Base-by-base conservation (phyloP, 1,140 invertebrate genomes). In the Drosophila busckii region DNA sequence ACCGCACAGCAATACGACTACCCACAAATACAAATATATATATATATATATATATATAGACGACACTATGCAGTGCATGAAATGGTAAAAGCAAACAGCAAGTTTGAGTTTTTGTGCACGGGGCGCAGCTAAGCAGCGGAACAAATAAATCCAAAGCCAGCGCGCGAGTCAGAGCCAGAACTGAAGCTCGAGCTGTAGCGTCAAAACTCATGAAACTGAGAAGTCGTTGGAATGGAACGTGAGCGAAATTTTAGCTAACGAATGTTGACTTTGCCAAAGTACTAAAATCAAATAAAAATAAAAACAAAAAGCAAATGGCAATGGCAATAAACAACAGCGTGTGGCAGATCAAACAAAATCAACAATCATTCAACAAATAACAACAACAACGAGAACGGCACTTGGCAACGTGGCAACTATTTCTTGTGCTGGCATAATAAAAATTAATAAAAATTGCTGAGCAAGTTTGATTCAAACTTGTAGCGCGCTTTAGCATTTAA, bases 221-320 rank as follows among this genome's bases (percentile, higher is more conserved):
- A 78, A 55, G 42, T 67, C 52, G 56, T 32, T 80, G 52, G 56
- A 78, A 78, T 66, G 45, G 71, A 70, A 78, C 71, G 67, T 78
- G 73, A 78, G 73, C 44, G 55, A 78, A 78, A 71, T 71, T 78
- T 78, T 59, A 62, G 63, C 71, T 78, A 78, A 78, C 71, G 73
- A 78, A 78, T 78, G 71, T 80, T 78, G 71, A 78, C 73, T 80
- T 67, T 67, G 35, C 42, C 73, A 80, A 80, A 80, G 73, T 62
- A 78, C 71, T 80, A 70, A 78, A 80, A 80, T 80, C 68, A 80
- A 80, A 78, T 80, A 60, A 80, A 53, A 70, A 52, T 58, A 80
- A 49, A 34, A 70, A 26, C 54, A 42, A 40, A n/a, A n/a, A n/a
- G n/a, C n/a, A 48, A 44, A 46, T 23, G 12, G 4, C 44, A 53